Percentiles rank a stretch among this genome's conserved stretches.
These are phyloP conservation scores for Ophthalmolycus amberensis DNA, from an alignment of 2,113 vertebrate species.

Conservation along the genomic window DNA sequence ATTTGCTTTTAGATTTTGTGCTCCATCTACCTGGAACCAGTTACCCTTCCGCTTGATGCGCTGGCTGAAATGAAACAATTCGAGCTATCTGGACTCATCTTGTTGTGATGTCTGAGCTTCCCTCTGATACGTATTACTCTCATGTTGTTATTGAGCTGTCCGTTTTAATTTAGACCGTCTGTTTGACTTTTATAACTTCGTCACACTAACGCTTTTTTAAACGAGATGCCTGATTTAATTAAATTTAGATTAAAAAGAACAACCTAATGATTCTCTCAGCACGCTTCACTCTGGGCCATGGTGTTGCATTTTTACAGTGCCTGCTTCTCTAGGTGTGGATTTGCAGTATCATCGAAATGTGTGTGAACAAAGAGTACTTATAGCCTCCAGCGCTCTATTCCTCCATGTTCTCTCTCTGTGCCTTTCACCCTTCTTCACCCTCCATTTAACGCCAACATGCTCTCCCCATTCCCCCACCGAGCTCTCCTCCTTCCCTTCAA, in stretches of 20 bases:
- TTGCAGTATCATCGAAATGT: constrained; percentile 28
- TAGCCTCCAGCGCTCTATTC: constrained; percentile 54
- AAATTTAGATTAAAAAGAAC: background rate
- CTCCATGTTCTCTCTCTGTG: constrained; percentile 35
- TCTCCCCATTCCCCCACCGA: constrained; percentile 38
- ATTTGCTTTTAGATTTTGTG: constrained; percentile 52
- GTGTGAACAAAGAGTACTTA: constrained; percentile 63
- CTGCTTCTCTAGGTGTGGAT: constrained; percentile 56
- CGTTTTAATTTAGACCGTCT: constrained; percentile 9
- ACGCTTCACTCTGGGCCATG: constrained; percentile 18
- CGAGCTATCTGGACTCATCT: constrained; percentile 3
- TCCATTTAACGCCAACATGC: constrained; percentile 71
- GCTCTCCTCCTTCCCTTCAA: constrained; percentile 41
- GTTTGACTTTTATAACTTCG: background rate
- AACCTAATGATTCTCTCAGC: constrained; percentile 24
- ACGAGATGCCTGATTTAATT: constrained; percentile 21
- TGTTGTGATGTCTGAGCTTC: constrained; percentile 20
- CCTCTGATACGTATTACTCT: constrained; percentile 5
- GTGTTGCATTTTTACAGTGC: constrained; percentile 23
- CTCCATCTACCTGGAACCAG: constrained; percentile 53
- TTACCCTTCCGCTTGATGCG: constrained; percentile 13
- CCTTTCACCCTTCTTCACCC: constrained; percentile 69
- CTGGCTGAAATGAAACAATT: constrained; percentile 40
- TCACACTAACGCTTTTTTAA: constrained; percentile 19
- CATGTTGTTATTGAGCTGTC: constrained; percentile 23